Percentiles rank a stretch among this genome's conserved stretches.
Conservation (phyloP, 1,140 invertebrate species). For the Tribolium castaneum region DNA sequence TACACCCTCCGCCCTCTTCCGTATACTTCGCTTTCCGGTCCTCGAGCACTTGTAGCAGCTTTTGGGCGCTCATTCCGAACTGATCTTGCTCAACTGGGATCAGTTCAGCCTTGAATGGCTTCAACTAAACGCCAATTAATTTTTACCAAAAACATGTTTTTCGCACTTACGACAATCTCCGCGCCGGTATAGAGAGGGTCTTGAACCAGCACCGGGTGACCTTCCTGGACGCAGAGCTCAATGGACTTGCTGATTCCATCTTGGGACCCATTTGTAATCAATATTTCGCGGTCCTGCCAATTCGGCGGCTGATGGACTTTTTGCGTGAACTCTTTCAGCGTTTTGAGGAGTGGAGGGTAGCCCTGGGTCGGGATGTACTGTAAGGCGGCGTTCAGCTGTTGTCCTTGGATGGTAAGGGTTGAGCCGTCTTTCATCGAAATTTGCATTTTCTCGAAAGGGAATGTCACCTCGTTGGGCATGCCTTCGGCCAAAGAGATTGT, state of each 20-base stretch:
- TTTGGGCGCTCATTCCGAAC: slow-evolving; percentile 66
- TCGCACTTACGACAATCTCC: slow-evolving; percentile 73
- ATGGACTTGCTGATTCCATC: slow-evolving; percentile 81
- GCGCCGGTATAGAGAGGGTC: slow-evolving; percentile 78
- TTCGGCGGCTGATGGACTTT: slow-evolving; percentile 75
- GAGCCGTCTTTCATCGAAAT: slow-evolving; percentile 73
- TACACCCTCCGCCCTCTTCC: slow-evolving; percentile 56
- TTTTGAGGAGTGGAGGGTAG: slow-evolving; percentile 74
- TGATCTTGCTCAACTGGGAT: slow-evolving; percentile 68
- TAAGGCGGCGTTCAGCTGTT: slow-evolving; percentile 71
- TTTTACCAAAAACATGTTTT: background rate
- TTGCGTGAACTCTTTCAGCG: slow-evolving; percentile 74
- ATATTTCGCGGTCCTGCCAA: slow-evolving; percentile 70
- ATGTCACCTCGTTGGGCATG: slow-evolving; percentile 80
- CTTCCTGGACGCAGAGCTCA: slow-evolving; percentile 74
- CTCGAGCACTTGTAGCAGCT: slow-evolving; percentile 64
- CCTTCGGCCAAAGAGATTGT: slow-evolving; percentile 81
- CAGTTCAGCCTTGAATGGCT: slow-evolving; percentile 66
- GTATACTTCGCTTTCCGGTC: slow-evolving; percentile 64
- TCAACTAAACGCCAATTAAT: slow-evolving; percentile 61
- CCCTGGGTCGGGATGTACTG: slow-evolving; percentile 82
- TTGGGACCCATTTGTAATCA: slow-evolving; percentile 79
- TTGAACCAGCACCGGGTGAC: slow-evolving; percentile 77
- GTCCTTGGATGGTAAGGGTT: slow-evolving; percentile 68
- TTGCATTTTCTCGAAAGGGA: slow-evolving; percentile 77